These are phyloP conservation scores for Limenitis camilla DNA, from an alignment of 2,888 invertebrate genomes.

Conservation along the genomic window DNA sequence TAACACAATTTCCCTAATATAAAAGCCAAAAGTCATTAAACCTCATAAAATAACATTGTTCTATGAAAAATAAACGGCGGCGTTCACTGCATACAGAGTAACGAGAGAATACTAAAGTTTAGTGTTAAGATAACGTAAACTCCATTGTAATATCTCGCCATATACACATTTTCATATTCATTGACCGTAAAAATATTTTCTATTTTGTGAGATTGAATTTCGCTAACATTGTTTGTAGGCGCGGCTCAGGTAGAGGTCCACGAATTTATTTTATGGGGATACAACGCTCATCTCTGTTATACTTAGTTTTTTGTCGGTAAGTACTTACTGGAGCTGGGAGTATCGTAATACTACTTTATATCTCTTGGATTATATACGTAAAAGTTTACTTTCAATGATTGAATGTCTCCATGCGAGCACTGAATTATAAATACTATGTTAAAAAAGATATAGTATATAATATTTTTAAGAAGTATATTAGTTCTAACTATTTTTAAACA, in stretches of 20 bases:
- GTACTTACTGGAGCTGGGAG: constrained; percentile 22
- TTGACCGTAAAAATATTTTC: constrained; percentile 70
- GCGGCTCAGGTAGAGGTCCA: constrained; percentile 46
- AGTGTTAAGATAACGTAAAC: constrained; percentile 46
- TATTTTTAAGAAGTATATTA: too few species aligned
- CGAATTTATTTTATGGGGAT: constrained; percentile 45
- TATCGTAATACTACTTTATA: constrained; percentile 23
- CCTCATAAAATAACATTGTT: constrained; percentile 5
- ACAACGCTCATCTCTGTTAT: constrained; percentile 29
- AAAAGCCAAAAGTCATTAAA: not conserved
- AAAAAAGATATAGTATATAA: too few species aligned
- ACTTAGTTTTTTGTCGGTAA: constrained; percentile 22
- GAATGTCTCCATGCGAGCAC: too few species aligned
- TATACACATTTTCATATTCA: constrained; percentile 65
- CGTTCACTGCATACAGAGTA: constrained; percentile 13
- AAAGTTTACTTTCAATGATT: too few species aligned
- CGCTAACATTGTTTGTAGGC: constrained; percentile 64
- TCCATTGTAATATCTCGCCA: constrained; percentile 34
- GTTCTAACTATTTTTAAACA: too few species aligned
- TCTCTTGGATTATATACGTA: constrained; percentile 22
- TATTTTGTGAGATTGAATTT: constrained; percentile 69
- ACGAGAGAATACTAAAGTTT: constrained; percentile 31
- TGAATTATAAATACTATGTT: too few species aligned
- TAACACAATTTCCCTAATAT: not conserved
- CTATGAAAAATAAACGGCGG: constrained; percentile 6